Evolutionary conservation across 2,113 vertebrate genomes (phyloP).

Genomic region (Crypturellus undulatus): DNA sequence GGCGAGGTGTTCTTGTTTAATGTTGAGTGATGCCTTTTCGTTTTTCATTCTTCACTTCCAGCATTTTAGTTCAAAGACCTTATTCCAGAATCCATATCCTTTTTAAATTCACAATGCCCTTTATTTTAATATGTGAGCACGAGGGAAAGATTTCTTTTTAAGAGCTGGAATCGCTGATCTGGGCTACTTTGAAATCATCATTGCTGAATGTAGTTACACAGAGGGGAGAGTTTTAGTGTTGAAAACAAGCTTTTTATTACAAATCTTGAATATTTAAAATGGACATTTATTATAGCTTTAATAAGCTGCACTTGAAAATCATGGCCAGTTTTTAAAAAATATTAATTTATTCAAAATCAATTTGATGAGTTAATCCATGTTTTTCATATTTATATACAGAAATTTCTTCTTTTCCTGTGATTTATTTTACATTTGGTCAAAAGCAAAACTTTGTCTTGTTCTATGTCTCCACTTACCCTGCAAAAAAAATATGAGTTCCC

Average conservation of each 20-base stretch:
- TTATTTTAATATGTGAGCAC: conserved; percentile 25
- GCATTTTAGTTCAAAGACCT: conserved; percentile 8
- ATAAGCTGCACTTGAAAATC: neutral
- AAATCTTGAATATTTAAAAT: neutral
- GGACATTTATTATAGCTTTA: neutral
- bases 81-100: neutral
- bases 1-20: neutral
- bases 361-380: neutral
- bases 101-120: neutral
- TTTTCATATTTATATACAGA: neutral
- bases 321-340: neutral
- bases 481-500: neutral
- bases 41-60: neutral
- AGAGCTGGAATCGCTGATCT: neutral
- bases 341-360: neutral
- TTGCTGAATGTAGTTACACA: neutral
- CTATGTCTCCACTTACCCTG: neutral
- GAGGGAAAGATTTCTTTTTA: conserved; percentile 15
- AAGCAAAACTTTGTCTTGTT: neutral
- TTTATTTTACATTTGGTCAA: neutral
- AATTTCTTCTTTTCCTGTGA: neutral
- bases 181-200: neutral
- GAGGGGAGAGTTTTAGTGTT: neutral
- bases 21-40: neutral
- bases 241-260: neutral